Evolutionary conservation across 2,888 invertebrate species (phyloP).

Genomic region (Andrena bucephala): DNA sequence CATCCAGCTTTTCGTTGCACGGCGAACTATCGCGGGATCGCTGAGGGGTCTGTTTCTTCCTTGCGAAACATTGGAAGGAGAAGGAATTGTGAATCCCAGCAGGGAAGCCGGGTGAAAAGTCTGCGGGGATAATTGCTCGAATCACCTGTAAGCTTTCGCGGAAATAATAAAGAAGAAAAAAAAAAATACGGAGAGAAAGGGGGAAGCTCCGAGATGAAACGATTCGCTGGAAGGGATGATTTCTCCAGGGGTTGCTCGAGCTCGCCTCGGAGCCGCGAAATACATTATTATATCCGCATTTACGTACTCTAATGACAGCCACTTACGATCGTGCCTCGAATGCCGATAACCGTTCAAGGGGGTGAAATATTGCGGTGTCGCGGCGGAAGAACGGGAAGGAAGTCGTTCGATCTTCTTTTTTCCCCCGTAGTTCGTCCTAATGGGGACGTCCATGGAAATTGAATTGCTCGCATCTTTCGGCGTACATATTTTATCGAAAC

Average conservation of each 20-base stretch:
- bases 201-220: background rate
- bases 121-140: constrained; percentile 40
- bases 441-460: constrained; percentile 32
- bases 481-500: constrained; percentile 56
- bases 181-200: background rate
- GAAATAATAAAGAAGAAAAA: background rate
- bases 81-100: constrained; percentile 27
- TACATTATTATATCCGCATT: constrained; percentile 60
- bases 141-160: constrained; percentile 5
- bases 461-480: constrained; percentile 39
- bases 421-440: background rate
- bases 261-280: constrained; percentile 13
- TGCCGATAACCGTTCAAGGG: constrained; percentile 51
- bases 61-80: background rate
- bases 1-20: constrained; percentile 6
- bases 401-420: constrained; percentile 41
- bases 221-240: constrained; percentile 39
- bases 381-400: constrained; percentile 38
- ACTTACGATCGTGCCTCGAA: constrained; percentile 57
- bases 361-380: constrained; percentile 61
- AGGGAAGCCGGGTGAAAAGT: background rate
- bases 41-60: constrained; percentile 14
- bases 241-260: constrained; percentile 34
- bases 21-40: background rate
- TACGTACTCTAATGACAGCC: constrained; percentile 62